phyloP scores from a whole-genome alignment of 2,888 invertebrate genomes.

The Rhodophaea formosa region DNA sequence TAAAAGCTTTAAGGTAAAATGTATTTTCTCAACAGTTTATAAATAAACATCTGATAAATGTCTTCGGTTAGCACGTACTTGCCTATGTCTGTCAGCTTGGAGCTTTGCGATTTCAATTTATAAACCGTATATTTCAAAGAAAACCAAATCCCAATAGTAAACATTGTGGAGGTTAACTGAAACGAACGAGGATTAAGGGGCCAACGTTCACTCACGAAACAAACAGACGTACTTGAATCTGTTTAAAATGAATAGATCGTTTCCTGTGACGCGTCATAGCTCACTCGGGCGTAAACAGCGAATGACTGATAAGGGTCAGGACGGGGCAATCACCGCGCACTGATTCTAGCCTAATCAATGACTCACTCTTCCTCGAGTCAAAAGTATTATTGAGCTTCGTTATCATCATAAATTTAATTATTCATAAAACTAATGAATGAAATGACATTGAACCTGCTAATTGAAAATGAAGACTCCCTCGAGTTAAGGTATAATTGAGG shows the following conservation, averaged over 20 bases:
- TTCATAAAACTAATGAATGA: too few species aligned
- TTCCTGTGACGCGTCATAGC: conserved; percentile 44
- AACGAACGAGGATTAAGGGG: conserved; percentile 32
- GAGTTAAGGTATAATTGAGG: conserved; percentile 24
- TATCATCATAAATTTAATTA: neutral
- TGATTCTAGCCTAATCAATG: conserved; percentile 39
- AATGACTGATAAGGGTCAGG: conserved; percentile 58
- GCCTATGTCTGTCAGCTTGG: too few species aligned
- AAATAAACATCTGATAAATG: neutral
- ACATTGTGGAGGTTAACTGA: conserved; percentile 14
- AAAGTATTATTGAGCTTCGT: conserved; percentile 23
- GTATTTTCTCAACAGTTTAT: neutral
- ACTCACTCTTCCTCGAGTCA: conserved; percentile 30
- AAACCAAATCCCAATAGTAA: neutral
- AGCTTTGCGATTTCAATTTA: neutral
- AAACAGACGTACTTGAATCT: conserved; percentile 43
- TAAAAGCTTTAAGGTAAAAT: conserved; percentile 4
- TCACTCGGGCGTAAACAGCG: conserved; percentile 42
- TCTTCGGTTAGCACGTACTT: too few species aligned
- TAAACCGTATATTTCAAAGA: neutral
- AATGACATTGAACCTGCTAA: too few species aligned
- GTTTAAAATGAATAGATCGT: conserved; percentile 38
- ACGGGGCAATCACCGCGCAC: conserved; percentile 37
- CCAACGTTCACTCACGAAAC: conserved; percentile 32
- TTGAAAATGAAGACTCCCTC: neutral